These are phyloP conservation scores for Antechinus stuartii DNA, from an alignment of 2,113 vertebrate genomes.

Conservation along the genomic window DNA sequence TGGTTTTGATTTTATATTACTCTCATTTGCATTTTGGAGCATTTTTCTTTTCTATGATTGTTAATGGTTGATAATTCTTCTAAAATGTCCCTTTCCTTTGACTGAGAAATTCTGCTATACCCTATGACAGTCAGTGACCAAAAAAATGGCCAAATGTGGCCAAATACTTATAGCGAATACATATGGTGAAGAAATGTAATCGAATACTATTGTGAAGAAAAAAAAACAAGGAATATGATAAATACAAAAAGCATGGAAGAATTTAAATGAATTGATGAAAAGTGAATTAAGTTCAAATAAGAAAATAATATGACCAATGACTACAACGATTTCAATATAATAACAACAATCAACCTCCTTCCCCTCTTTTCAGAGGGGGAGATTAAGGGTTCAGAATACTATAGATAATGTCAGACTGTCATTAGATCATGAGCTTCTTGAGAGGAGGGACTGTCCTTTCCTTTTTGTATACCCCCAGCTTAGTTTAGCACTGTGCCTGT, in stretches of 20 bases:
- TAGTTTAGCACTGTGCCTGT: neutral
- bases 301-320: neutral
- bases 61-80: neutral
- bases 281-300: neutral
- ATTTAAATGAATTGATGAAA: neutral
- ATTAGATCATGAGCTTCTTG: neutral
- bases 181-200: neutral
- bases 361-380: neutral
- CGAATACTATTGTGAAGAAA: neutral
- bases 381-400: neutral
- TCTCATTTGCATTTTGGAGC: neutral
- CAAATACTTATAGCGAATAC: neutral
- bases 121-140: neutral
- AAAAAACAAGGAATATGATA: neutral
- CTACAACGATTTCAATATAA: neutral
- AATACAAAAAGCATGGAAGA: neutral
- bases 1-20: neutral
- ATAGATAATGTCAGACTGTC: neutral
- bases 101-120: neutral
- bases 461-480: neutral
- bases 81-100: neutral
- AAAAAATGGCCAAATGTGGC: neutral
- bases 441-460: neutral
- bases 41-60: neutral
- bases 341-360: neutral